phyloP scores from a whole-genome alignment of 2,797 vertebrate species.

The Numenius phaeopus region DNA sequence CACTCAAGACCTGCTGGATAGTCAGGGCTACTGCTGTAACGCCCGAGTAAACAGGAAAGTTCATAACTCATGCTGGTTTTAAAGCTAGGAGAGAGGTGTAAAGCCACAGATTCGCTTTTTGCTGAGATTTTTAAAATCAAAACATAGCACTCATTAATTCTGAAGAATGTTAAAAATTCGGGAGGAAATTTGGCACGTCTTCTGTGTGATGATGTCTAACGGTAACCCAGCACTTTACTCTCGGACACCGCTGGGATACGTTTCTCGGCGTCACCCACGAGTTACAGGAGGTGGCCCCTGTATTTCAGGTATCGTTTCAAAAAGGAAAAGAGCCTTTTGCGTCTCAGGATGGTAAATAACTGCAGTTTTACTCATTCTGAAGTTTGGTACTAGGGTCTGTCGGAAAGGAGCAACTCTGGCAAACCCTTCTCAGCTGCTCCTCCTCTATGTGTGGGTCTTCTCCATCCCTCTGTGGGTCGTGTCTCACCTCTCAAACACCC shows the following conservation, averaged over 20 bases:
- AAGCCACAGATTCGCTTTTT: background rate
- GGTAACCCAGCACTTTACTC: background rate
- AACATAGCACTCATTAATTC: background rate
- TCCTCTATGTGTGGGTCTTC: background rate
- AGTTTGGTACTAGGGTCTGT: background rate
- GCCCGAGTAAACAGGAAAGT: background rate
- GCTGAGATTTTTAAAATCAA: background rate
- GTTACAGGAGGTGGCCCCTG: background rate
- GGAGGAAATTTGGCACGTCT: background rate
- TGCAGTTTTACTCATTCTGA: background rate
- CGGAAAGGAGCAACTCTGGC: background rate
- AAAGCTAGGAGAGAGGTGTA: background rate
- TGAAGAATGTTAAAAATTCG: background rate
- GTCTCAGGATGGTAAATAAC: background rate
- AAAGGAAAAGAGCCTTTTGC: background rate
- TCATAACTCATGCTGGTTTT: background rate
- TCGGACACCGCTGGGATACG: rapidly evolving
- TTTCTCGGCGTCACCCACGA: background rate
- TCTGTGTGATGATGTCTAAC: background rate
- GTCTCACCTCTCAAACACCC: background rate
- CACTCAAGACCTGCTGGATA: background rate
- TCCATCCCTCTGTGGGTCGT: background rate
- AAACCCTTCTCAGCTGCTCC: background rate
- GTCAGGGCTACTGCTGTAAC: background rate
- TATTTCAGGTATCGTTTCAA: background rate